These are phyloP conservation scores for Drosophila erecta DNA, from an alignment of 1,140 invertebrate genomes.

Conservation along the genomic window DNA sequence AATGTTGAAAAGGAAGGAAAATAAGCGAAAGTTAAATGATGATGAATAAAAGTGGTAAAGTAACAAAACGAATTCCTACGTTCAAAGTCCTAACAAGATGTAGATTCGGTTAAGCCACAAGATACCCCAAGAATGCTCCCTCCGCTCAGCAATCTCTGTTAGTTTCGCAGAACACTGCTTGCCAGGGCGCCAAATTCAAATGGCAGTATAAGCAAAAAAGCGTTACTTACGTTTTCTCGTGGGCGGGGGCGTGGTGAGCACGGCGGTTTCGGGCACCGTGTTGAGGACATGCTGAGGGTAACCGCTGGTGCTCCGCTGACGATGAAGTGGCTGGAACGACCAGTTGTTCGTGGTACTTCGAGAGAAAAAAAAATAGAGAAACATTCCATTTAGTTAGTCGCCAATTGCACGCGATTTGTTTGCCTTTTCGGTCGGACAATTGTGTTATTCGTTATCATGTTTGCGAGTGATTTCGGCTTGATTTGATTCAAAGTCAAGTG, in stretches of 20 bases:
- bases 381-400: conserved; percentile 40
- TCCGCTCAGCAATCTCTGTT: background rate
- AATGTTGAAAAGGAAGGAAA: background rate
- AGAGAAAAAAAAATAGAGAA: conserved; percentile 12
- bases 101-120: background rate
- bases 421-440: conserved; percentile 21
- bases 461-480: conserved; percentile 69
- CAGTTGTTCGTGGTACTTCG: conserved; percentile 65
- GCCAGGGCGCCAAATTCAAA: conserved; percentile 17
- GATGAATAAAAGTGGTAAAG: background rate
- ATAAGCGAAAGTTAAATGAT: background rate
- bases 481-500: conserved; percentile 76
- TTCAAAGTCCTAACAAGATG: no score
- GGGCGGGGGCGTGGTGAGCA: conserved; percentile 66
- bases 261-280: conserved; percentile 63
- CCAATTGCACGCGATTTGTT: conserved; percentile 53
- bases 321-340: conserved; percentile 73
- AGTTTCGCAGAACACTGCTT: background rate
- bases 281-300: conserved; percentile 71
- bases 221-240: conserved; percentile 59
- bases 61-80: background rate
- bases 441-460: conserved; percentile 61
- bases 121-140: no score
- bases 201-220: background rate
- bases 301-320: conserved; percentile 57